Evolutionary conservation across 2,888 invertebrate species (phyloP), one percentile per base, ranked within the genome.

Genomic region (Rhopalosiphum nymphaeae): DNA sequence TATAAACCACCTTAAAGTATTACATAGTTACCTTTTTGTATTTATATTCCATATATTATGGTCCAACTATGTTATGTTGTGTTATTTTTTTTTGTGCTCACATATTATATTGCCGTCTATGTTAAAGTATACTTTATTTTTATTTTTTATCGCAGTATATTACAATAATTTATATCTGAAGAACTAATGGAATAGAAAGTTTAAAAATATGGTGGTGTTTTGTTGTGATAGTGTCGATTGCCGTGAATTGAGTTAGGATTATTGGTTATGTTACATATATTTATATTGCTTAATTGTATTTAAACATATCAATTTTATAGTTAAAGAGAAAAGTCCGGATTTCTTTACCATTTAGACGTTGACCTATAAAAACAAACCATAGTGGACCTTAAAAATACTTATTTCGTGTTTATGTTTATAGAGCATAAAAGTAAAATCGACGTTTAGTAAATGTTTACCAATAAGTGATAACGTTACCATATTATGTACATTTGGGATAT

Each of bases 131-230:
- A 53, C 57, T 57, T 89, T 61, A 16, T 89, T 89, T 89, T 57
- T 1, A 3, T 57, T 44, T 89, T 44, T 89, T 89, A 89, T 89
- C 57, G 57, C 57, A 89, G 9, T 86, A 16, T 44, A 46, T 42
- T 57, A 89, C 11, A 89, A 89, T 53, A 88, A 49, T 36, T n/a
- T 49, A 61, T 36, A 49, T 36, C 49, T 36, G 42, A 61, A 61
- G 42, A 61, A 61, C 87, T 92, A 92, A 92, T 67, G 67, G 61
- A 92, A 92, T 92, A 92, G 92, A 92, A 92, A 92, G 87, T 67
- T 57, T 26, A 56, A 44, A 11, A 57, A 85, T 36, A 85, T n/a
- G n/a, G 21, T 61, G 16, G 25, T 61, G 86, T 87, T 49, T 88
- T 53, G n/a, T 92, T 61, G 16, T 49, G 36, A 87, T 36, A 16